Evolutionary conservation across 2,113 vertebrate genomes (phyloP).

Genomic region (Melanotaenia duboulayi): DNA sequence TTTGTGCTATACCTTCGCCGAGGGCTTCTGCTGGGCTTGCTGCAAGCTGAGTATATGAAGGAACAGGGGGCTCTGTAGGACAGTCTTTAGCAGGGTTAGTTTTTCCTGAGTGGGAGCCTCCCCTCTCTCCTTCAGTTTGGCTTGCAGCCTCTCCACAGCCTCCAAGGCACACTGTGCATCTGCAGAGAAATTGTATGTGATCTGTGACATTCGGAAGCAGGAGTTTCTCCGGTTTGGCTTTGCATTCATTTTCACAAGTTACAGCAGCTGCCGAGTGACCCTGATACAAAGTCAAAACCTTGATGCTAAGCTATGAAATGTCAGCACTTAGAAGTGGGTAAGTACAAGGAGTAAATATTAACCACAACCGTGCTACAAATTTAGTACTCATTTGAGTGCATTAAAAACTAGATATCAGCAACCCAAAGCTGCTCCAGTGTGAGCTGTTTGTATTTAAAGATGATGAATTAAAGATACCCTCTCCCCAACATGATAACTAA

Average conservation of each 20-base stretch:
- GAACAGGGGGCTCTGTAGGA: conserved; percentile 95
- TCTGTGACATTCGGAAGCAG: conserved; percentile 36
- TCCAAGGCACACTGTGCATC: conserved; percentile 90
- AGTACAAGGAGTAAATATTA: conserved; percentile 5
- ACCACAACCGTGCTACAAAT: neutral
- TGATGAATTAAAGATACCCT: no score
- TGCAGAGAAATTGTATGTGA: conserved; percentile 58
- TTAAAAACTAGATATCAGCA: neutral
- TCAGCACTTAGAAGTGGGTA: conserved; percentile 4
- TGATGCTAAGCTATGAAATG: conserved; percentile 25
- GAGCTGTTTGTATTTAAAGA: neutral
- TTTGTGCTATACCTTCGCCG: conserved; percentile 80
- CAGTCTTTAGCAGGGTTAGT: conserved; percentile 88
- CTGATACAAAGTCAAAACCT: conserved; percentile 13
- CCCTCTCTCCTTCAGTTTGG: conserved; percentile 89
- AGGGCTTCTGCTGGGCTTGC: conserved; percentile 83
- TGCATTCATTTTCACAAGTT: conserved; percentile 9
- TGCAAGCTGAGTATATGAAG: conserved; percentile 93
- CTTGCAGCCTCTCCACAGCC: conserved; percentile 92
- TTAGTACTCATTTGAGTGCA: neutral
- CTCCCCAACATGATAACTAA: no score
- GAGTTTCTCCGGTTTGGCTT: conserved; percentile 18
- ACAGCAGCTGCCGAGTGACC: conserved; percentile 12
- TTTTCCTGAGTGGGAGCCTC: conserved; percentile 90
- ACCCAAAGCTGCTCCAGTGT: neutral